Percentiles rank a stretch among this genome's conserved stretches.
Conservation (phyloP, 2,888 invertebrate genomes). For the Trissolcus japonicus region DNA sequence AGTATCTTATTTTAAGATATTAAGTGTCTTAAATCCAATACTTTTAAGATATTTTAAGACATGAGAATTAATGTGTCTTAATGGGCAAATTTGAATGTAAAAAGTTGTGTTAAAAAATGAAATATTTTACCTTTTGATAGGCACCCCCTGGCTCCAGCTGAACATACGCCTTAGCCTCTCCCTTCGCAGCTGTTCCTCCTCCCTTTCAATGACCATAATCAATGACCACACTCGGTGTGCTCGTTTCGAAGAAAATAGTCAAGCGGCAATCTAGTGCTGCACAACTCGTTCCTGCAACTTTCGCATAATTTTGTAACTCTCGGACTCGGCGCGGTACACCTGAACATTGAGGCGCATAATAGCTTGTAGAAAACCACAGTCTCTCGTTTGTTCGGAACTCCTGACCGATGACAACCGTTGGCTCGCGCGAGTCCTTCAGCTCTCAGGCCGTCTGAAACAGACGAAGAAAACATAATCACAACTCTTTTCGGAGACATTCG, state of each 20-base stretch:
- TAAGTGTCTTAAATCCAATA: too few species aligned
- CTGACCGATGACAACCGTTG: neutral
- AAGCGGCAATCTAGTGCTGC: constrained; percentile 7
- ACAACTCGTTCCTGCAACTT: constrained; percentile 23
- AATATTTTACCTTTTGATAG: constrained; percentile 24
- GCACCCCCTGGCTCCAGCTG: constrained; percentile 78
- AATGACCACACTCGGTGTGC: constrained; percentile 9
- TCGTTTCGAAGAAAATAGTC: constrained; percentile 19
- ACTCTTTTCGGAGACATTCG: too few species aligned
- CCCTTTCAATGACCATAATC: constrained; percentile 45
- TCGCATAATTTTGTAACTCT: constrained; percentile 40
- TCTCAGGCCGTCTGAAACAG: constrained; percentile 10
- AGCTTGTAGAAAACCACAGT: neutral
- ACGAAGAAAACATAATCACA: neutral
- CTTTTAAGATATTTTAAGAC: too few species aligned
- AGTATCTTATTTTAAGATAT: too few species aligned
- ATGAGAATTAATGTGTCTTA: too few species aligned
- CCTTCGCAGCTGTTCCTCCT: constrained; percentile 66
- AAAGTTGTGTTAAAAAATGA: too few species aligned
- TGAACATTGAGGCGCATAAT: constrained; percentile 34
- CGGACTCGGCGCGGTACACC: neutral
- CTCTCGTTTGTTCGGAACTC: constrained; percentile 2
- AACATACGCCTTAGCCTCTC: constrained; percentile 81
- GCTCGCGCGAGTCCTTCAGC: neutral
- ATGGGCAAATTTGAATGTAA: too few species aligned